Percentiles rank a stretch among this genome's conserved stretches.
Conservation (phyloP, 2,113 vertebrate species). For the Neogobius melanostomus region DNA sequence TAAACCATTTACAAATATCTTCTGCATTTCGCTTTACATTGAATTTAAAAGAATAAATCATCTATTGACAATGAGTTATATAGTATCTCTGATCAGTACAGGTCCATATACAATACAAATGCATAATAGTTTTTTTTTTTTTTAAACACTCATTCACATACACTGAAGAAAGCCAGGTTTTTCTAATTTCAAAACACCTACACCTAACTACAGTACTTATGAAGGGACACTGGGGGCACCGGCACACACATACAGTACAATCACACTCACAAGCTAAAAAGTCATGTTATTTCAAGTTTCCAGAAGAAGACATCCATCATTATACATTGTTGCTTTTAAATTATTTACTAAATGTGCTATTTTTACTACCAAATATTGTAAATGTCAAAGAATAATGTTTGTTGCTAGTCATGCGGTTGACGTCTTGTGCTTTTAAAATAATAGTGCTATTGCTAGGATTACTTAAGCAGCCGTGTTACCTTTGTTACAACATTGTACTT, state of each 20-base stretch:
- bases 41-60: constrained; percentile 52
- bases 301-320: constrained; percentile 60
- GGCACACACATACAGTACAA: constrained; percentile 15
- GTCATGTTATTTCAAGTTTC: constrained; percentile 60
- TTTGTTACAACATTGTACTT: constrained; percentile 16
- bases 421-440: constrained; percentile 71
- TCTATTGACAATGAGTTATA: constrained; percentile 37
- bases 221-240: constrained; percentile 22
- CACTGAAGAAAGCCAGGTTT: constrained; percentile 41
- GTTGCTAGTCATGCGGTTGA: constrained; percentile 39
- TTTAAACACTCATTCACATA: constrained; percentile 61
- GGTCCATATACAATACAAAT: constrained; percentile 59
- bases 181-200: constrained; percentile 53
- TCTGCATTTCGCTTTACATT: constrained; percentile 31
- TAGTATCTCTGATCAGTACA: constrained; percentile 41
- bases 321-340: constrained; percentile 41
- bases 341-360: constrained; percentile 38
- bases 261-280: constrained; percentile 41
- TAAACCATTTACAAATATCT: constrained; percentile 19
- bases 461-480: constrained; percentile 34
- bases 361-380: constrained; percentile 32
- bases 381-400: constrained; percentile 27
- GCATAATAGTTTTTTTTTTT: constrained; percentile 19
- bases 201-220: constrained; percentile 46
- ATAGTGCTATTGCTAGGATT: constrained; percentile 71